Evolutionary conservation across 2,797 vertebrate species (phyloP).

Genomic region (Babyrousa celebensis): DNA sequence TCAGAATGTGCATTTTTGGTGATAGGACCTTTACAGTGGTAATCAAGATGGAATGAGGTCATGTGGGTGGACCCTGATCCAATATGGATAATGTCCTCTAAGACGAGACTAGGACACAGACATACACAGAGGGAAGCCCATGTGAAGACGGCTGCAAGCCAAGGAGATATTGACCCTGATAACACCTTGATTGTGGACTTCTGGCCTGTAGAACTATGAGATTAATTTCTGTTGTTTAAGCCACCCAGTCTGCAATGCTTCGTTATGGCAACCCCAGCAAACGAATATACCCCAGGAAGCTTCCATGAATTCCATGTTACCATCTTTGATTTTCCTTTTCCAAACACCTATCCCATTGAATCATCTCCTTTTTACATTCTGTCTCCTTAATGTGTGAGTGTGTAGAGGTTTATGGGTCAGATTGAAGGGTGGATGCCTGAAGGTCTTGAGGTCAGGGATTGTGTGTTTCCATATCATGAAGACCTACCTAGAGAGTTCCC

Average conservation of each 20-base stretch:
- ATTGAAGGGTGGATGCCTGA: neutral
- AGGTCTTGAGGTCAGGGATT: neutral
- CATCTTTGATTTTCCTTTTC: constrained; percentile 2
- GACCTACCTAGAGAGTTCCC: too few species aligned
- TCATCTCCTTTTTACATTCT: neutral
- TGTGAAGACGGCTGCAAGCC: neutral
- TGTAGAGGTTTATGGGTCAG: neutral
- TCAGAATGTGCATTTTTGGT: neutral
- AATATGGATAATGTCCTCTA: neutral
- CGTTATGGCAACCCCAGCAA: neutral
- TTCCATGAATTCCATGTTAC: neutral
- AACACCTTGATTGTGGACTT: neutral
- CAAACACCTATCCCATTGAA: neutral
- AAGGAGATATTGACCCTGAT: neutral
- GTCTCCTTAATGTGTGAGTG: neutral
- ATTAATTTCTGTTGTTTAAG: neutral
- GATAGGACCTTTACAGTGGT: neutral
- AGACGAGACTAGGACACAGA: neutral
- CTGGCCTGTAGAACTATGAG: neutral
- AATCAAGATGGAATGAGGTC: neutral
- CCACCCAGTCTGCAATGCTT: neutral
- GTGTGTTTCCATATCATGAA: neutral
- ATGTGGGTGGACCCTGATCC: neutral
- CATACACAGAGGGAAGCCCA: neutral
- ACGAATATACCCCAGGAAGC: neutral